Conservation (phyloP, 2,888 invertebrate species). For the Craniophora ligustri region DNA sequence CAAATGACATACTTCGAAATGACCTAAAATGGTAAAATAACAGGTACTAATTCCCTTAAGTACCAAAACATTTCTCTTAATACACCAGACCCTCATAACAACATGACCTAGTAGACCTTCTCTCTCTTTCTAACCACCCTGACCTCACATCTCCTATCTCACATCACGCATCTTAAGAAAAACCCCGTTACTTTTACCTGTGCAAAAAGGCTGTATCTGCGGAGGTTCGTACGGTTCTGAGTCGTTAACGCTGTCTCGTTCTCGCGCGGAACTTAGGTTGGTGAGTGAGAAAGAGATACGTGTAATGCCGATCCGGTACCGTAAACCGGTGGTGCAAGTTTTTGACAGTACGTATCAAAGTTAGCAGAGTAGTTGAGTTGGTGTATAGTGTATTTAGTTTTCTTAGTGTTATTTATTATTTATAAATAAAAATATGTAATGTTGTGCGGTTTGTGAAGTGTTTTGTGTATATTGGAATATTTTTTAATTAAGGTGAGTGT, state of each 20-base stretch:
- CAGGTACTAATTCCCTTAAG: conserved; percentile 31
- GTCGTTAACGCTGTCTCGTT: conserved; percentile 59
- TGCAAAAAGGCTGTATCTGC: conserved; percentile 88
- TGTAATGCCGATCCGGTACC: conserved; percentile 69
- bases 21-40: conserved; percentile 34
- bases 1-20: conserved; percentile 7
- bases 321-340: conserved; percentile 85
- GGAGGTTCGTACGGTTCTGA: conserved; percentile 50
- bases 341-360: conserved; percentile 85
- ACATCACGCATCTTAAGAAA: conserved; percentile 85
- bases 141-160: conserved; percentile 74
- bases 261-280: conserved; percentile 20
- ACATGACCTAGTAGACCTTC: conserved; percentile 73
- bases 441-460: conserved; percentile 52
- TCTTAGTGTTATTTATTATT: conserved; percentile 57
- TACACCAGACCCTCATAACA: conserved; percentile 62
- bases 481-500: conserved; percentile 47
- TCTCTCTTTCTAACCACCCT: conserved; percentile 67
- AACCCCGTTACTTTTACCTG: conserved; percentile 88
- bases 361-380: conserved; percentile 70
- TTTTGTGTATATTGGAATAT: conserved; percentile 42
- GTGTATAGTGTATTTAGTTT: conserved; percentile 70
- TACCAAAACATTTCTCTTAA: conserved; percentile 53
- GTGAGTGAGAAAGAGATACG: conserved; percentile 54
- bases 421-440: conserved; percentile 56